Evolutionary conservation across 2,113 vertebrate species (phyloP).

Genomic region (Formicarius rufipectus): DNA sequence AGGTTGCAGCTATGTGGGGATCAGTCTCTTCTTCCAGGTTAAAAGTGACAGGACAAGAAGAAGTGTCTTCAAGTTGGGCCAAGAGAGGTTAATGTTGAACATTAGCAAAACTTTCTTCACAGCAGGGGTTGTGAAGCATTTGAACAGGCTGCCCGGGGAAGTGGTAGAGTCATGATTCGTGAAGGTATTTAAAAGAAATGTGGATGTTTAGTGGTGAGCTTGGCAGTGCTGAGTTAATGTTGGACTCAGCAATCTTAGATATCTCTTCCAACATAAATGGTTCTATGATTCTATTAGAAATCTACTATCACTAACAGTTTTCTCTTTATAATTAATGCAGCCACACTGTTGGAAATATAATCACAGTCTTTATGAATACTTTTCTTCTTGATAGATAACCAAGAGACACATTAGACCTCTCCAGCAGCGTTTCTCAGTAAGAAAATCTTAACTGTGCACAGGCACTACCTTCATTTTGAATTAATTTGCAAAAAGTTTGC

Average conservation of each 20-base stretch:
- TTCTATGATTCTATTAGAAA: neutral
- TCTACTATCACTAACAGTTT: neutral
- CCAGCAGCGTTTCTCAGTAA: neutral
- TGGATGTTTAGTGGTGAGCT: neutral
- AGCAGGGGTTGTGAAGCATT: neutral
- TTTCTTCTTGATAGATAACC: neutral
- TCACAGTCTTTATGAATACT: neutral
- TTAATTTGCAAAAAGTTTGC: neutral
- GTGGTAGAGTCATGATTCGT: neutral
- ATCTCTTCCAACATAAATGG: neutral
- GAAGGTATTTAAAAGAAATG: neutral
- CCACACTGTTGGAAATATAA: neutral
- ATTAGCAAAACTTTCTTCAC: neutral
- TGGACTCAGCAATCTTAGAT: neutral
- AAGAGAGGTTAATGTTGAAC: neutral
- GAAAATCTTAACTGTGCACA: neutral
- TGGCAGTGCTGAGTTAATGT: neutral
- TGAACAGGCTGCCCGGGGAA: neutral
- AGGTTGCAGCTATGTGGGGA: neutral
- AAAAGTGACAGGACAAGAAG: neutral
- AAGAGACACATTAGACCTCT: neutral
- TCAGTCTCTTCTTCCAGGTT: neutral
- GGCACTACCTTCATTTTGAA: neutral
- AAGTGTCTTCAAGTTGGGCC: neutral
- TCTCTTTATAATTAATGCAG: neutral